Evolutionary conservation across 2,797 vertebrate species (phyloP), one percentile per base, ranked within the genome.

Genomic region (Tapirus indicus): DNA sequence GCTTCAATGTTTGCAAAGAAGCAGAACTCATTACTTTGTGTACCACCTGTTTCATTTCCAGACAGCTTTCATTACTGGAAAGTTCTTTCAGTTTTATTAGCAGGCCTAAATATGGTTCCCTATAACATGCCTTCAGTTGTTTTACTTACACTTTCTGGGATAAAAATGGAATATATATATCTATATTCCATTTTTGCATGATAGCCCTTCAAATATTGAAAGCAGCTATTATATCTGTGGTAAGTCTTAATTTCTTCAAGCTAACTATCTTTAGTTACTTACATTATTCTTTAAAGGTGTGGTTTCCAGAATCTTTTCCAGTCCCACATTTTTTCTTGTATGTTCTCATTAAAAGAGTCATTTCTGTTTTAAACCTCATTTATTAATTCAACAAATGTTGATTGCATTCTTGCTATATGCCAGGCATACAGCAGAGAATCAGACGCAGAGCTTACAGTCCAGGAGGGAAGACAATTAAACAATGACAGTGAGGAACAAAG

Each of bases 331-430:
- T 72, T 92, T 86, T 80, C 21, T 29, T 75, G 13, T 23, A 27
- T 68, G 32, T 54, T 18, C 35, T 77, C 68, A 54, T 58, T 79
- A 88, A 60, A 27, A 88, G 27, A 49, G 47, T 52, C 58, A 32
- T 78, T 89, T 85, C 88, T 96, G 25, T 90, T 64, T 91, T 71
- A 86, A 66, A 11, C 10, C 41, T 71, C 21, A 66, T 44, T 60
- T 94, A 60, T 83, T 93, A 41, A 64, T 80, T 86, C 27, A 91
- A 72, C n/a, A 68, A 88, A 66, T 93, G 82, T n/a, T 41, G 29
- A 69, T 3, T 93, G 54, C 72, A 35, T 25, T 49, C 52, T 44
- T 35, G 6, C 44, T 87, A 8, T 12, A 27, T 32, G 20, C 47
- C 56, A 60, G 29, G 72, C 12, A 18, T 32, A 66, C 14, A 85